Conservation (phyloP, 1,140 invertebrate genomes). For the Phenacoccus solenopsis region DNA sequence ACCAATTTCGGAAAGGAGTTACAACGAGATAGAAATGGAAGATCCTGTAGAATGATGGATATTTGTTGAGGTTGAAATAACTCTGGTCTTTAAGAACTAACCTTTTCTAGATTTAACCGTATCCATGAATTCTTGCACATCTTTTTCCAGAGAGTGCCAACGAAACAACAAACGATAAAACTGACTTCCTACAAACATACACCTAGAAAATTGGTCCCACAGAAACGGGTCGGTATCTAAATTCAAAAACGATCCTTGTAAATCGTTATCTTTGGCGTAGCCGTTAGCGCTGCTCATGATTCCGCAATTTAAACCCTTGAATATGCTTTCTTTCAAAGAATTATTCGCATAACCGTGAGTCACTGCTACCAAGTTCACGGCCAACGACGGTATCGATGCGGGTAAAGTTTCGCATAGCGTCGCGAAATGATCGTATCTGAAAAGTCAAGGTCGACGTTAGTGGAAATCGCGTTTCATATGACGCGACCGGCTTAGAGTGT, state of each 20-base stretch:
- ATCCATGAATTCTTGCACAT: neutral
- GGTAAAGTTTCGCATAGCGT: slow-evolving; percentile 60
- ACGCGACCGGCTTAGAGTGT: neutral
- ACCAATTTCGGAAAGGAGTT: no score
- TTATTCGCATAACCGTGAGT: slow-evolving; percentile 48
- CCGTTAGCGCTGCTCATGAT: slow-evolving; percentile 24
- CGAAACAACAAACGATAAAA: slow-evolving; percentile 34
- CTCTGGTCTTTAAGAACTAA: no score
- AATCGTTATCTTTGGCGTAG: slow-evolving; percentile 22
- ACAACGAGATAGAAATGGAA: no score
- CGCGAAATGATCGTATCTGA: slow-evolving; percentile 63
- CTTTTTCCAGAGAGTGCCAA: slow-evolving; percentile 7
- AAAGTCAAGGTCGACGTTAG: slow-evolving; percentile 9
- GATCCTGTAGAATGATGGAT: no score
- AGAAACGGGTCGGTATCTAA: slow-evolving; percentile 44
- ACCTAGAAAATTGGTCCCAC: slow-evolving; percentile 43
- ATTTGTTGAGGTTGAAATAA: no score
- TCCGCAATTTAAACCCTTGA: slow-evolving; percentile 42
- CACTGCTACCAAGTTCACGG: slow-evolving; percentile 46
- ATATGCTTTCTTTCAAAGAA: slow-evolving; percentile 38
- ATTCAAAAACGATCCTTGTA: slow-evolving; percentile 34
- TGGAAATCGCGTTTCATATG: no score
- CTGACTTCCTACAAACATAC: slow-evolving; percentile 38
- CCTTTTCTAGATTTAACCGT: slow-evolving; percentile 31
- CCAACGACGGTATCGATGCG: slow-evolving; percentile 52